These are phyloP conservation scores for Bombus balteatus DNA, from an alignment of 1,140 invertebrate genomes.

Conservation along the genomic window DNA sequence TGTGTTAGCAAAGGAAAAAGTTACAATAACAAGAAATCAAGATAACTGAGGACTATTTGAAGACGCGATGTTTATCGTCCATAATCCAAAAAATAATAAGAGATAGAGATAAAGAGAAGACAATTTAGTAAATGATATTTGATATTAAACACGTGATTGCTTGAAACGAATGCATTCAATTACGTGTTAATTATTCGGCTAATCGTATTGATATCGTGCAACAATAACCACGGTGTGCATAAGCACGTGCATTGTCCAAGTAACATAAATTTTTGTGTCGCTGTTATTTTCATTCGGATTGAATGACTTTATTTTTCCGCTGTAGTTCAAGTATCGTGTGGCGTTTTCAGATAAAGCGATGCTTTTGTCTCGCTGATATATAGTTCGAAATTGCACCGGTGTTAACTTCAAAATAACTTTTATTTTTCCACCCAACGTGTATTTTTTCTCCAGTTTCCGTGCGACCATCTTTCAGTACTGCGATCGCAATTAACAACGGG, in stretches of 20 bases:
- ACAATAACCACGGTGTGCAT: background rate
- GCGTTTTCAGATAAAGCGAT: constrained; percentile 9
- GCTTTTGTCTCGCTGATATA: constrained; percentile 12
- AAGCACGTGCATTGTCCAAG: background rate
- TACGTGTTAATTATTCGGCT: background rate
- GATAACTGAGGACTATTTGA: background rate
- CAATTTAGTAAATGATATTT: background rate
- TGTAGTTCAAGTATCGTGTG: background rate
- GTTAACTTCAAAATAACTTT: background rate
- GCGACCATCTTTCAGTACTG: background rate
- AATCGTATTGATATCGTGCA: background rate
- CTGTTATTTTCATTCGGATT: constrained; percentile 27
- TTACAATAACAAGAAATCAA: background rate
- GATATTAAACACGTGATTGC: background rate
- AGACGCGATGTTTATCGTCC: background rate
- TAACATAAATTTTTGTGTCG: background rate
- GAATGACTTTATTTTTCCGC: constrained; percentile 28
- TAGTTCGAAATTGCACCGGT: background rate
- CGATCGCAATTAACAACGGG: no score
- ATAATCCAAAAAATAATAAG: background rate
- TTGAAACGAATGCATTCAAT: background rate
- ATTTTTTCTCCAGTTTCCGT: background rate
- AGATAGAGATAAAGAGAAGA: background rate
- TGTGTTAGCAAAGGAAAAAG: no score
- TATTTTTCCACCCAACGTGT: background rate